Evolutionary conservation across 2,888 invertebrate genomes (phyloP), one percentile per base, ranked within the genome.

Genomic region (Leucoma salicis): DNA sequence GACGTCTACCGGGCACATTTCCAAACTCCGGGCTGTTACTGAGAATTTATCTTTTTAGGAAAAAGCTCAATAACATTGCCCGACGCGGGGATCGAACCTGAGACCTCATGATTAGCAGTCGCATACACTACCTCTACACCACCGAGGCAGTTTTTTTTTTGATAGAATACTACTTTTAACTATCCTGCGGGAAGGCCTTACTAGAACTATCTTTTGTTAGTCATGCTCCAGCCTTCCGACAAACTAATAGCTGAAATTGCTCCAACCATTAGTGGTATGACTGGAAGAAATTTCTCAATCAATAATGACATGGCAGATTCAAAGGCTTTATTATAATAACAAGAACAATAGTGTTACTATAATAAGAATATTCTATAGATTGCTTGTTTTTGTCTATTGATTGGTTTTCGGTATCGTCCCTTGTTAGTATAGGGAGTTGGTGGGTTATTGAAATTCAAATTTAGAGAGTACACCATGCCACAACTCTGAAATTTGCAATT

Each of bases 311-410:
- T 29, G 15, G 54, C 51, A 43, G 28, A 53, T 55, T 45, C 44
- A 51, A 34, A 46, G 46, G 32, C 46, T 51, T 49, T 51, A 57
- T 52, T 52, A 60, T 51, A 46, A 46, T 13, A 31, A 18, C 35
- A 50, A 41, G 53, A 60, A 60, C 59, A 60, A 60, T 46, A 41
- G 53, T 21, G 21, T 16, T 3, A 7, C 12, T 40, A 36, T 42
- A 49, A 37, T 49, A 56, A 52, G 55, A 64, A 60, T 47, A 49
- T n/a, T 45, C 32, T 52, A 51, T 57, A 62, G 49, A 61, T 53
- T 31, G 36, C 24, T 32, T 66, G 59, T 66, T 66, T 55, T 57
- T 55, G 56, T 53, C 37, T 57, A 66, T 63, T 61, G 66, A 65
- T 62, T 62, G 63, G 49, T 51, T 46, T 51, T 42, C 35, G 34